Percentiles rank a stretch among this genome's conserved stretches.
These are phyloP conservation scores for Sussaba pulchella DNA, from an alignment of 2,888 invertebrate species.

Conservation along the genomic window DNA sequence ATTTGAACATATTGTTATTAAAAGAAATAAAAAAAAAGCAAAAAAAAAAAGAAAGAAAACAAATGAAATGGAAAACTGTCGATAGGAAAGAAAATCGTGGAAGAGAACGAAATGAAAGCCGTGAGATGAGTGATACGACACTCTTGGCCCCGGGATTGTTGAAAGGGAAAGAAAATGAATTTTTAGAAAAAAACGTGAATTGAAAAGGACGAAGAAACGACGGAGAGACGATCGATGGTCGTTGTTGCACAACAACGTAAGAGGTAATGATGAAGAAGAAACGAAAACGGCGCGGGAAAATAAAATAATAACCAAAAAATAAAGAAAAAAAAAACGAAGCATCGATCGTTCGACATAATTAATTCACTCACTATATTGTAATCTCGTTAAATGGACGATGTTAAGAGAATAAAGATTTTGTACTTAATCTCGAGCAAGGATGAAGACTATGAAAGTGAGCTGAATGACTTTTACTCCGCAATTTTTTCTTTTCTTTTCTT, in stretches of 20 bases:
- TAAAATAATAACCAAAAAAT: slow-evolving; percentile 3
- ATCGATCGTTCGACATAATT: slow-evolving; percentile 54
- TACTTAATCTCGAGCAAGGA: slow-evolving; percentile 71
- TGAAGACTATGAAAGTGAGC: slow-evolving; percentile 57
- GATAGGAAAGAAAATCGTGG: slow-evolving; percentile 46
- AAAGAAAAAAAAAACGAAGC: slow-evolving; percentile 50
- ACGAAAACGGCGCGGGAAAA: slow-evolving; percentile 22
- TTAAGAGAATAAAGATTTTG: slow-evolving; percentile 68
- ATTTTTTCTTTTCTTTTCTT: slow-evolving; percentile 51
- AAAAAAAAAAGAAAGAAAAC: slow-evolving; percentile 17
- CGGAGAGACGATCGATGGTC: neutral
- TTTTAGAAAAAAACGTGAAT: neutral
- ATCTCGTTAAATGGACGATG: slow-evolving; percentile 55
- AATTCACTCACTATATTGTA: slow-evolving; percentile 59
- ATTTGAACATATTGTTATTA: slow-evolving; percentile 78
- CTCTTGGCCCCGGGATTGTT: slow-evolving; percentile 34
- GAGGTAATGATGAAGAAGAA: slow-evolving; percentile 31
- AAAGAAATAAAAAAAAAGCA: slow-evolving; percentile 63
- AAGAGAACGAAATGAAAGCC: slow-evolving; percentile 40
- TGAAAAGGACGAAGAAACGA: neutral
- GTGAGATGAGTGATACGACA: slow-evolving; percentile 39
- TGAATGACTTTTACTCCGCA: slow-evolving; percentile 50
- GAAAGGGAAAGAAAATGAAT: slow-evolving; percentile 33
- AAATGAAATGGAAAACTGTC: slow-evolving; percentile 59
- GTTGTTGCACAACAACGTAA: slow-evolving; percentile 14